These are phyloP conservation scores for Drosophila nigritarsus DNA, from an alignment of 2,888 invertebrate species.

Conservation along the genomic window DNA sequence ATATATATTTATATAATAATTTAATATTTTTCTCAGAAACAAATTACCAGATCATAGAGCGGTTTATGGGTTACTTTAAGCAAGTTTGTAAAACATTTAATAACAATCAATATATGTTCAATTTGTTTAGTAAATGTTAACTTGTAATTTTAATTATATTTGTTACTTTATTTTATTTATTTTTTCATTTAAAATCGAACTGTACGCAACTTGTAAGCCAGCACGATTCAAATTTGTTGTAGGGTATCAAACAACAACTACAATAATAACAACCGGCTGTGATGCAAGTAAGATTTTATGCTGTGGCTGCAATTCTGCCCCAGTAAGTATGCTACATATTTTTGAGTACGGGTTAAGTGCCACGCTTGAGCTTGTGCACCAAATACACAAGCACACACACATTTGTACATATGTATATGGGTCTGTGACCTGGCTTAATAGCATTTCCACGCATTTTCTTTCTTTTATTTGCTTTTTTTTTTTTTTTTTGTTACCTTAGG, in stretches of 20 bases:
- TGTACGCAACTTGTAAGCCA: not conserved
- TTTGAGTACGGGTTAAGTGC: slow-evolving; percentile 72
- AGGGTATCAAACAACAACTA: slow-evolving; percentile 44
- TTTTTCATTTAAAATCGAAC: not conserved
- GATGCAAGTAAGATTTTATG: slow-evolving; percentile 63
- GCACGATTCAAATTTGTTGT: not conserved
- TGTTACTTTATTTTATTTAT: not conserved
- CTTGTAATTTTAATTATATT: too few species aligned
- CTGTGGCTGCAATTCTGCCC: slow-evolving; percentile 72
- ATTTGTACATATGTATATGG: slow-evolving; percentile 27
- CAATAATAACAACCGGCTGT: slow-evolving; percentile 35
- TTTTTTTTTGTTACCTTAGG: slow-evolving; percentile 43
- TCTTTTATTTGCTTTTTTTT: not conserved
- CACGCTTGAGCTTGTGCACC: slow-evolving; percentile 40
- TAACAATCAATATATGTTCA: too few species aligned
- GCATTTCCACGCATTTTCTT: slow-evolving; percentile 41
- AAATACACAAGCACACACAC: slow-evolving; percentile 18
- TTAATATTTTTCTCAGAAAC: not conserved
- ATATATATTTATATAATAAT: too few species aligned
- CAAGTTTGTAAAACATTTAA: too few species aligned
- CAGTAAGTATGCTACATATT: slow-evolving; percentile 76
- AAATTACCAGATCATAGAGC: not conserved
- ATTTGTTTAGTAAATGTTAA: too few species aligned
- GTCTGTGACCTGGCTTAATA: slow-evolving; percentile 54
- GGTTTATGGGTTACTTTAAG: not conserved